Evolutionary conservation across 2,113 vertebrate species (phyloP), one percentile per base, ranked within the genome.

Genomic region (Phainopepla nitens): DNA sequence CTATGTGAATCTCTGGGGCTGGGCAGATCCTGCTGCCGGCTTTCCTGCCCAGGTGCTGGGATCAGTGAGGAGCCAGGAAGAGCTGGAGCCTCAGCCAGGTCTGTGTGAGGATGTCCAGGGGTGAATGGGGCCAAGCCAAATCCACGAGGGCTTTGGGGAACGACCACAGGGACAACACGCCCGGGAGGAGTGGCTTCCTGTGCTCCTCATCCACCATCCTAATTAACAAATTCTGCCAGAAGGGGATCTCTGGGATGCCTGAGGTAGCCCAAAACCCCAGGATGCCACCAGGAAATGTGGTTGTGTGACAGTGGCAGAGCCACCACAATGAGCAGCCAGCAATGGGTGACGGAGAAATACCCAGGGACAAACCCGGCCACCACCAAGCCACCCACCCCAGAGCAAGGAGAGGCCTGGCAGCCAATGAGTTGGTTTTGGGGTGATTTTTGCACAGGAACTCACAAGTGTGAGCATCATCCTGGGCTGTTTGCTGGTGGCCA

Each of bases 351-450:
- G 6, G 31, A 53, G 47, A 31, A 53, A 53, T 39, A 35, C 7
- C 25, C 7, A 0, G 23, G 51, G 50, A 10, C 0, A 8, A 89
- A 18, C 47, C 21, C 0, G 0, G 10, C 12, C 76, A 24, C 6
- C 2, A 2, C 6, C 2, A 0, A 57, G 57, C 28, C 71, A 10
- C 61, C 41, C 22, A 7, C 4, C 19, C 8, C 0, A 4, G 15
- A 31, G 24, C 21, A 29, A 29, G 29, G 11, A 47, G 51, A 68
- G 28, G 12, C 66, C 39, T 14, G 1, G 0, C 16, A 51, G 76
- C 39, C 1, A 3, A 7, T 8, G 41, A 39, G 39, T 39, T 39
- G 39, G 39, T 9, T 39, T 39, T 39, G 39, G 31, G 22, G 23
- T 18, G 76, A 17, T 5, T 60, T 72, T 5, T 17, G 22, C 51